Base-by-base conservation (phyloP, 1,140 invertebrate species). In the Bombus vancouverensis region DNA sequence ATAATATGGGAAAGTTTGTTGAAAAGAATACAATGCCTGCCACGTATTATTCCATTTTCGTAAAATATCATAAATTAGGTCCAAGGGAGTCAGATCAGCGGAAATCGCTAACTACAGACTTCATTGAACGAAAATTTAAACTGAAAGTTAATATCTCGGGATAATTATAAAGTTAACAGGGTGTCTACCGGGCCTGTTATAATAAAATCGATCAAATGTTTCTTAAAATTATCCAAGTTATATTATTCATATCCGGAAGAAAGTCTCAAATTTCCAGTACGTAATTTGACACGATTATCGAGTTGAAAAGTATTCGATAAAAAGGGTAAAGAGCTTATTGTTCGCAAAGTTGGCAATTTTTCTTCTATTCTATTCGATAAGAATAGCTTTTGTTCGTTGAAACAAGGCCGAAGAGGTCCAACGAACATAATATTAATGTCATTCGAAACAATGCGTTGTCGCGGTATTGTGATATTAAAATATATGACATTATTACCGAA, bases 401-500 rank as follows among this genome's bases (percentile, higher is more conserved):
- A n/a, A 44, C 57, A 37, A 47, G 32, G 37, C 10, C 34, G 62
- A 76, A 57, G 42, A 32, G 25, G 47, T 57, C 34, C 28, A n/a
- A 13, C 12, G 44, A 44, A 22, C 65, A 62, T 80, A 65, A 28
- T 44, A 59, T 72, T n/a, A 80, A 62, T 59, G 76, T 80, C 65
- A 80, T 28, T 42, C 32, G 76, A 71, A 32, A 83, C 79, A 76
- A 71, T 83, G 37, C 73, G 32, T 22, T n/a, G 53, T 59, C 39
- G 32, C 68, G 47, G 81, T 66, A 89, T 90, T 90, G 85, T 90
- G 53, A 71, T 87, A 85, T 39, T 75, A 82, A 89, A 84, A 75
- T 90, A 82, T 87, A 81, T 53, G 77, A 70, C 72, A 83, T 68
- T 83, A 84, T 86, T 88, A 90, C 74, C 78, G 77, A 87, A 90